Evolutionary conservation across 2,888 invertebrate species (phyloP).

Genomic region (Microplitis manilae): DNA sequence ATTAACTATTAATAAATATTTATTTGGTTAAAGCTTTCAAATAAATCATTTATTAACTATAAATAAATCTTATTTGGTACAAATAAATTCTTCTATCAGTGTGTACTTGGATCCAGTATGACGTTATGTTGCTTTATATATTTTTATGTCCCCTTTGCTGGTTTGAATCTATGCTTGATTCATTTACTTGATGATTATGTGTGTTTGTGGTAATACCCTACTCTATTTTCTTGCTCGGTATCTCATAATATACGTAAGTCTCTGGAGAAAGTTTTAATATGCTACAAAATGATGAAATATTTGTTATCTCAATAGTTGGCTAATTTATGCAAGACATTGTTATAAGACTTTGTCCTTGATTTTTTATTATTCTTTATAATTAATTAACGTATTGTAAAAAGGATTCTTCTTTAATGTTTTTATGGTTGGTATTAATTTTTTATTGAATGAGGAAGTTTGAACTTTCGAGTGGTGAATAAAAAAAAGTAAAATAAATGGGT

Average conservation of each 20-base stretch:
- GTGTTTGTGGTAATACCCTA: neutral
- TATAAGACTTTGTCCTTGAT: neutral
- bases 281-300: conserved; percentile 9
- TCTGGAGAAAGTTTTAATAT: conserved; percentile 9
- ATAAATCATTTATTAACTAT: too few relatives aligned
- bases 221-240: neutral
- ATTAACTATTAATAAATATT: too few relatives aligned
- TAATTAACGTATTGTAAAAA: neutral
- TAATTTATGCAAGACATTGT: conserved; percentile 3
- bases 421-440: neutral
- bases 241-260: conserved; percentile 3
- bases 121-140: neutral
- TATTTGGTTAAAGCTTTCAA: too few relatives aligned
- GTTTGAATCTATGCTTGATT: neutral
- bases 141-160: neutral
- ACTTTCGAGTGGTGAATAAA: neutral
- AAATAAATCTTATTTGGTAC: too few relatives aligned
- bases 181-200: neutral
- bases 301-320: neutral
- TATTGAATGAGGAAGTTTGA: neutral
- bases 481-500: neutral
- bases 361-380: neutral
- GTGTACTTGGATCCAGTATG: neutral
- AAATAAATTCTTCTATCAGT: too few relatives aligned
- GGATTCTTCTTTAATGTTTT: neutral